Evolutionary conservation across 2,113 vertebrate species (phyloP).

Genomic region (Datnioides undecimradiatus): DNA sequence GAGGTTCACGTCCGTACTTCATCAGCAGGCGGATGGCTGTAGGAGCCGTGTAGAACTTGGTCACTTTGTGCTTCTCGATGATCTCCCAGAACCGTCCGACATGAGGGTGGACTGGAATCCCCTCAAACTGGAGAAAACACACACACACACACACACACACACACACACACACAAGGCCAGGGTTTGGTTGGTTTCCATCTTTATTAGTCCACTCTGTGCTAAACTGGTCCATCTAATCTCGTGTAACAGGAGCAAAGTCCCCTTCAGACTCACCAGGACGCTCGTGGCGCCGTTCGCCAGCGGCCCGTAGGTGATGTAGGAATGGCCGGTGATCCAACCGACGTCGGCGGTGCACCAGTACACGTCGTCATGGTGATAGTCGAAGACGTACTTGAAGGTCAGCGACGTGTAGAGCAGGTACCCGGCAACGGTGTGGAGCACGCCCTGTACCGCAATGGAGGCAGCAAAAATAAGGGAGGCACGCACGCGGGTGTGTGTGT

Average conservation of each 20-base stretch:
- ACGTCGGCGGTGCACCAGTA: conserved; percentile 89
- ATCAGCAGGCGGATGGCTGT: conserved; percentile 86
- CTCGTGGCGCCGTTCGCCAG: conserved; percentile 85
- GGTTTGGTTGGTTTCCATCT: too few species aligned
- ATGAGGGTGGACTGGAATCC: conserved; percentile 83
- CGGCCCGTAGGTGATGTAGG: conserved; percentile 86
- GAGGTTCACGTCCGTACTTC: conserved; percentile 83
- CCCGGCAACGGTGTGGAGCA: conserved; percentile 85
- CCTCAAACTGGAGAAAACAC: conserved; percentile 82
- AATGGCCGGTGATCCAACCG: conserved; percentile 88
- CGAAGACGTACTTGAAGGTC: conserved; percentile 86
- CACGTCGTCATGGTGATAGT: conserved; percentile 82
- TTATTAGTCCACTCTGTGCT: fast-evolving
- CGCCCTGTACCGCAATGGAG: conserved; percentile 79
- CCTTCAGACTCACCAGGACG: conserved; percentile 77
- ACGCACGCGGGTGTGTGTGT: background rate
- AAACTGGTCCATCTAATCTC: background rate
- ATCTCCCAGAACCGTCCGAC: conserved; percentile 85
- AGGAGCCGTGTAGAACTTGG: conserved; percentile 86
- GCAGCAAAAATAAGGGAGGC: background rate
- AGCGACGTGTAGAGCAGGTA: conserved; percentile 86
- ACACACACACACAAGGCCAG: conserved; percentile 4
- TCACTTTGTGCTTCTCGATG: conserved; percentile 86
- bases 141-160: conserved; percentile 5
- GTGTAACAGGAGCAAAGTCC: background rate